Evolutionary conservation across 2,888 invertebrate species (phyloP), one percentile per base, ranked within the genome.

Genomic region (Cheilosia pagana): DNA sequence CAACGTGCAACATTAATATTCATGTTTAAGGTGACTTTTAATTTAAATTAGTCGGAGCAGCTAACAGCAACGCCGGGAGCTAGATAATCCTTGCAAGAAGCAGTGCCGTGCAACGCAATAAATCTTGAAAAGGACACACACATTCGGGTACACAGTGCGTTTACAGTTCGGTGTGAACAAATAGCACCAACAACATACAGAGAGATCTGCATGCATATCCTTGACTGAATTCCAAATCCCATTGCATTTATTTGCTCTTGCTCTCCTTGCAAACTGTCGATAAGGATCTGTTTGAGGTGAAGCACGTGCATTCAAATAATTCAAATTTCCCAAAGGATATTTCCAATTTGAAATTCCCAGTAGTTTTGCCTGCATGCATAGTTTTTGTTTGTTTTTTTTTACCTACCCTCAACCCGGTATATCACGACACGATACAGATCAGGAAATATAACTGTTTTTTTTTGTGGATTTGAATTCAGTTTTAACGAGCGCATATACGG

Each of bases 1-100:
- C 87, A 87, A 78, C 87, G 70, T 59, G 67, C 57, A 86, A 82
- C 87, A 87, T 87, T 87, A 87, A 87, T 87, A 87, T 87, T 87
- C 87, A 87, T 87, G 87, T 81, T 87, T 77, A 74, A 76, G 87
- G 70, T 87, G 87, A 87, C 87, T 87, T 87, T 87, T 87, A 87
- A 87, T 87, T 87, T 87, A 86, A 81, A 81, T 85, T 81, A 81
- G 70, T 71, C 53, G 55, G 68, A 68, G 70, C 55, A 62, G 55
- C 62, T 53, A 48, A 48, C 67, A 74, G 35, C 57, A 31, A 41
- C 8, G 16, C 8, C 43, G 6, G 57, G 19, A 35, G 57, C 14
- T 31, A 83, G 35, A 57, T 68, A 78, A 43, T 52, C 57, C 72
- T 79, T 75, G 74, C 35, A 65, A 78, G 74, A 70, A 70, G 45